phyloP scores from a whole-genome alignment of 2,113 vertebrate genomes.

The Tyto alba region DNA sequence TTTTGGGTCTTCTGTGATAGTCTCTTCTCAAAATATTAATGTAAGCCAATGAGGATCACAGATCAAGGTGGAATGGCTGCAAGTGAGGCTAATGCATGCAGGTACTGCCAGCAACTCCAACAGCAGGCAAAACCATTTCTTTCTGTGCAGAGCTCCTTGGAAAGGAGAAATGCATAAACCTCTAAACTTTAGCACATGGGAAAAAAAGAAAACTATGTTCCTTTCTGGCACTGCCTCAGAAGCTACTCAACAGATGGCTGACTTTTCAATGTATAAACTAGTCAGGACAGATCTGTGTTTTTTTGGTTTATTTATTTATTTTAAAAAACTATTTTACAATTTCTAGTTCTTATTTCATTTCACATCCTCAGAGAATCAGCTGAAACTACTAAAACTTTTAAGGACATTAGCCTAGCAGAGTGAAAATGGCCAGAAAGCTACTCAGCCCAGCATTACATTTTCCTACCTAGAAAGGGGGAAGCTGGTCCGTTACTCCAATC shows the following conservation, averaged over 20 bases:
- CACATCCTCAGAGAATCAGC: not conserved
- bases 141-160: not conserved
- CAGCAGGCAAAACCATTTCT: not conserved
- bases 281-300: not conserved
- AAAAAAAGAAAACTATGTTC: not conserved
- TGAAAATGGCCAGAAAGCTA: not conserved
- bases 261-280: not conserved
- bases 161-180: not conserved
- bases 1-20: not conserved
- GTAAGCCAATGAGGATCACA: not conserved
- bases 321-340: not conserved
- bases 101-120: not conserved
- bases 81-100: not conserved
- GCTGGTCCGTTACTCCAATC: rapidly evolving
- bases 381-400: not conserved
- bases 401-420: not conserved
- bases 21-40: not conserved
- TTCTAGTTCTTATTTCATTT: not conserved
- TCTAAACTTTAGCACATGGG: not conserved
- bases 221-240: not conserved
- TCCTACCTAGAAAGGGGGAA: not conserved
- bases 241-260: not conserved
- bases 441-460: not conserved
- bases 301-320: not conserved
- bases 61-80: not conserved